Base-by-base conservation (phyloP, 2,797 vertebrate genomes). In the Acanthurus lineatus region DNA sequence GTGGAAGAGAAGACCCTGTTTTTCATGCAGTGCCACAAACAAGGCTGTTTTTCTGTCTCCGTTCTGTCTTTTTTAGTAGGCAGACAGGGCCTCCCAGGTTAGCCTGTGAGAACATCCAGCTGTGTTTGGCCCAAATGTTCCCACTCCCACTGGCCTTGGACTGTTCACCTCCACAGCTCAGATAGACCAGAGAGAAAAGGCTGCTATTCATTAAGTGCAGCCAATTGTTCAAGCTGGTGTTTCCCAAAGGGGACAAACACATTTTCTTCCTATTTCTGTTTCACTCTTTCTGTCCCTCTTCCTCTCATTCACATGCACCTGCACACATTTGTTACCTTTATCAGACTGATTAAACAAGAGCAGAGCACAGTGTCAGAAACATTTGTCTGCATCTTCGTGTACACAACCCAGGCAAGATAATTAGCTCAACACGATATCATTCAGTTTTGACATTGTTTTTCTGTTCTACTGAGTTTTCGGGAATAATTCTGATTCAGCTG, bases 91-190 rank as follows among this genome's bases (percentile, higher is more conserved):
- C 74, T 84, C 62, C 53, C 62, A 60, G 45, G 74, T 85, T 32
- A 72, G 60, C 54, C 35, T 68, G 63, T 83, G 85, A 86, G 81
- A 89, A 90, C 69, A 49, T 79, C 90, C 93, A 91, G 84, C 90
- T 92, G 90, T 78, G 87, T 87, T 85, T 78, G 76, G 73, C 38
- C 17, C 22, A 73, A 42, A 53, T 73, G 68, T 85, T 89, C 71
- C 79, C 82, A 72, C 85, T 89, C 89, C 87, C 85, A 69, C 82
- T 65, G 89, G 61, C 83, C 80, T 89, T 89, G 88, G 78, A 92
- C 83, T 74, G 63, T 83, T 91, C 84, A 91, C 79, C 84, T 90
- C 85, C 71, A 44, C 87, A 72, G 72, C 79, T 71, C 80, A 57
- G 51, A 79, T 17, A 35, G 61, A 72, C 40, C 63, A 20, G 67